Evolutionary conservation across 2,113 vertebrate species (phyloP), one percentile per base, ranked within the genome.

Genomic region (Larimichthys polyactis): DNA sequence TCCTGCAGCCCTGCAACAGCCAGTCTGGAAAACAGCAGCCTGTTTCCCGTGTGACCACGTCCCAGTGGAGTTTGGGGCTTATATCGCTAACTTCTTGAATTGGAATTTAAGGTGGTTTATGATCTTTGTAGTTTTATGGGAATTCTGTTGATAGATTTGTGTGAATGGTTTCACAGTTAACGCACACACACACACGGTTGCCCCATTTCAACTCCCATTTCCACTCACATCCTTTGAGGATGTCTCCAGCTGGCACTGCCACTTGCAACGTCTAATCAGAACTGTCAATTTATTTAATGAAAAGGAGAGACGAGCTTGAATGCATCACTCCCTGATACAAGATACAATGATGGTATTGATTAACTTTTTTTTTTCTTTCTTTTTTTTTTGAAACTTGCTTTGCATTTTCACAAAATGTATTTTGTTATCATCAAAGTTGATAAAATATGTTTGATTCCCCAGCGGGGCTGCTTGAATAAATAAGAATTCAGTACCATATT

Each of bases 181-280:
- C 63, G 67, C 51, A 63, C 71, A 55, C 32, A 32, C 68, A 29
- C 36, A 57, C 36, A 40, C 36, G 36, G 36, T 69, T 9, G 5
- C 71, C 36, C 54, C 69, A 44, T 78, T 22, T 75, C 62, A 48
- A 59, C 40, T 78, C 70, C 4, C 51, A 20, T 82, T 78, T 86
- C 40, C 67, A 17, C 22, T 78, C 4, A 1, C 51, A 49, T 72
- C 64, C 15, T 54, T 43, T 62, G 55, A 43, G 78, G 87, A 81
- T 20, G 59, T 69, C 49, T 70, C 70, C 84, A 75, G 82, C 81
- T 82, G 87, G 84, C 66, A 66, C 88, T 86, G 77, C 49, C 65
- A 57, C 49, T 7, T 24, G 79, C 84, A 66, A 20, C 54, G 14
- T 86, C 43, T 11, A 69, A 83, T 46, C 54, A 52, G 24, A 67